Base-by-base conservation (phyloP, 2,888 invertebrate genomes). In the Trissolcus brochymenae region DNA sequence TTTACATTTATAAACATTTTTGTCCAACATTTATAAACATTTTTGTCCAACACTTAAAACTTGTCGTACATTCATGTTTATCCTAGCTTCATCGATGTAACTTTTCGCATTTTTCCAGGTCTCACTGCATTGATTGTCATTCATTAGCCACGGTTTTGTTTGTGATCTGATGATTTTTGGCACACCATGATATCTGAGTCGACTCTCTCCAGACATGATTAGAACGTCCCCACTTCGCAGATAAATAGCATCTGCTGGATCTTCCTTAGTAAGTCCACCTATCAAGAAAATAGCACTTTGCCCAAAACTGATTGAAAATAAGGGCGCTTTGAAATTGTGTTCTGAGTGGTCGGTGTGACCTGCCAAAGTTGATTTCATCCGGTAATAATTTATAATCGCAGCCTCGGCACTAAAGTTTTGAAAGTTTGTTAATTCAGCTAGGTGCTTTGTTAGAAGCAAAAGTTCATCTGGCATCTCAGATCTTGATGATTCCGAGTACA, bases 281-380 rank as follows among this genome's bases (percentile, higher is more conserved):
- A 99, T 92, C 43, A 99, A 91, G 89, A 99, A 99, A 84, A 99
- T 93, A 13, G 98, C 98, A 64, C 95, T 93, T 89, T 97, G 98
- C 0, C 99, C 99, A 90, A 99, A 97, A 90, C 98, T 98, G 82
- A 96, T 92, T 0, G 99, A 99, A 84, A 99, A 93, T 40, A 99
- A 90, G 0, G 99, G 99, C 3, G 98, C 97, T 29, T 92, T 91
- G 54, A 94, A 90, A 90, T 96, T 94, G 1, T 93, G 90, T 90
- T 99, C 98, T 0, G 98, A 98, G 86, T 96, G 95, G 90, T 99
- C 99, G 0, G 96, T 96, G 87, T 99, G 99, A 0, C 97, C 96
- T 1, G 96, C 95, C 41, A 99, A 90, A 1, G 96, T 96, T 0
- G 98, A 97, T 84, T 97, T 95, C 91, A 95, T 92, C 81, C 97